Evolutionary conservation across 2,888 invertebrate genomes (phyloP).

Genomic region (Hirtodrosophila histrioides): DNA sequence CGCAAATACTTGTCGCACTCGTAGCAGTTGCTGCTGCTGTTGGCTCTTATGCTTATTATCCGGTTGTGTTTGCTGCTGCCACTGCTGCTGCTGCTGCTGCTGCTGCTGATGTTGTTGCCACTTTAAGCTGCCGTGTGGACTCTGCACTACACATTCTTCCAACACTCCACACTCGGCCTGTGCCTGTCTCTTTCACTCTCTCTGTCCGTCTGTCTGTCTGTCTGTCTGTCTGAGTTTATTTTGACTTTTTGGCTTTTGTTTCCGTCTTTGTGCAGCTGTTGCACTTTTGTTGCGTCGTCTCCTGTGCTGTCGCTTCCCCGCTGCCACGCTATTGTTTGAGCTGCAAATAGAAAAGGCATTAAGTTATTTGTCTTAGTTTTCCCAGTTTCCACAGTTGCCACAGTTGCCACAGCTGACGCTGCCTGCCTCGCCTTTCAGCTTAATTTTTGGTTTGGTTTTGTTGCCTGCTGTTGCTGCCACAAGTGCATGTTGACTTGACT

Average conservation of each 20-base stretch:
- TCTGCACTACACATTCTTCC: slow-evolving; percentile 71
- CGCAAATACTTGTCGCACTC: slow-evolving; percentile 23
- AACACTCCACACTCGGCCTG: slow-evolving; percentile 29
- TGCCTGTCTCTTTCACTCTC: not conserved
- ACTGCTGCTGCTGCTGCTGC: slow-evolving; percentile 27
- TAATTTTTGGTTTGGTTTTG: slow-evolving; percentile 35
- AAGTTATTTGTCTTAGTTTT: slow-evolving; percentile 71
- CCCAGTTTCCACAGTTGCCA: slow-evolving; percentile 27
- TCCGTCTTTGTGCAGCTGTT: slow-evolving; percentile 66
- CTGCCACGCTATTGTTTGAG: slow-evolving; percentile 65
- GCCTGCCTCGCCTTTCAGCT: slow-evolving; percentile 40
- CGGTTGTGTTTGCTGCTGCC: slow-evolving; percentile 50
- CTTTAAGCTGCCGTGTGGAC: slow-evolving; percentile 70
- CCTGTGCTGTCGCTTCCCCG: slow-evolving; percentile 27
- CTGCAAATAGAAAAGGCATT: slow-evolving; percentile 77
- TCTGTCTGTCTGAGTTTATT: slow-evolving; percentile 50
- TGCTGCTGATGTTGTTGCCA: slow-evolving; percentile 51
- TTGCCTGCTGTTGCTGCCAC: slow-evolving; percentile 40
- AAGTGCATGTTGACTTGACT: slow-evolving; percentile 67
- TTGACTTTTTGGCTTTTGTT: slow-evolving; percentile 56
- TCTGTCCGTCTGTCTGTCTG: slow-evolving; percentile 10
- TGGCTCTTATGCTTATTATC: slow-evolving; percentile 59
- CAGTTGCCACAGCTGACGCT: slow-evolving; percentile 21
- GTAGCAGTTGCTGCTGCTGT: slow-evolving; percentile 18
- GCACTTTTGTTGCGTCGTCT: slow-evolving; percentile 68